A percentile compares a stretch with the other conserved stretches of the same genome.
phyloP scores from a whole-genome alignment of 2,113 vertebrate species.

The Anoplopoma fimbria region DNA sequence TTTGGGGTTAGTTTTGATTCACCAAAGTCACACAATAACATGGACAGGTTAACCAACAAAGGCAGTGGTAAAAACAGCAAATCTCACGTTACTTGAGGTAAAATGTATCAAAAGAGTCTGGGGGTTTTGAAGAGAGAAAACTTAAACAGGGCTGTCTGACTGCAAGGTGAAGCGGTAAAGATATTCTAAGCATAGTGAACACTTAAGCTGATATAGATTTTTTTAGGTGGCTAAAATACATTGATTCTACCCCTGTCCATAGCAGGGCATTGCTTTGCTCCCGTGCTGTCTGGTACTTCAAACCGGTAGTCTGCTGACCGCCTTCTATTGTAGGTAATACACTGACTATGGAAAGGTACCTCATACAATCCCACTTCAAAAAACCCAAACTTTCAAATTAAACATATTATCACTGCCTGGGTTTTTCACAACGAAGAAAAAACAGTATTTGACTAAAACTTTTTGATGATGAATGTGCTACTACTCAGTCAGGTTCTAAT shows the following conservation, averaged over 20 bases:
- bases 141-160: neutral
- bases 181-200: neutral
- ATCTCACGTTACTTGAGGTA: too few relatives aligned
- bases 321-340: neutral
- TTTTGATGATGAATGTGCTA: slow-evolving; percentile 14
- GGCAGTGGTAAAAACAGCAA: too few relatives aligned
- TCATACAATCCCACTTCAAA: neutral
- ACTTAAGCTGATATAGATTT: neutral
- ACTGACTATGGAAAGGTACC: neutral
- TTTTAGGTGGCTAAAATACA: neutral
- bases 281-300: too few relatives aligned
- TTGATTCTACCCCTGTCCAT: too few relatives aligned
- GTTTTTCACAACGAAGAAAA: neutral
- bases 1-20: too few relatives aligned
- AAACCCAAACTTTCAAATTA: too few relatives aligned
- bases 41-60: too few relatives aligned
- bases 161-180: too few relatives aligned
- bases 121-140: too few relatives aligned
- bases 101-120: too few relatives aligned
- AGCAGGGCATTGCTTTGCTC: too few relatives aligned
- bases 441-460: neutral
- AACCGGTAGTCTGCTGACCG: neutral
- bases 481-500: neutral
- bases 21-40: too few relatives aligned
- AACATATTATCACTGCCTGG: neutral